Evolutionary conservation across 2,888 invertebrate genomes (phyloP).

Genomic region (Melanophora roralis): DNA sequence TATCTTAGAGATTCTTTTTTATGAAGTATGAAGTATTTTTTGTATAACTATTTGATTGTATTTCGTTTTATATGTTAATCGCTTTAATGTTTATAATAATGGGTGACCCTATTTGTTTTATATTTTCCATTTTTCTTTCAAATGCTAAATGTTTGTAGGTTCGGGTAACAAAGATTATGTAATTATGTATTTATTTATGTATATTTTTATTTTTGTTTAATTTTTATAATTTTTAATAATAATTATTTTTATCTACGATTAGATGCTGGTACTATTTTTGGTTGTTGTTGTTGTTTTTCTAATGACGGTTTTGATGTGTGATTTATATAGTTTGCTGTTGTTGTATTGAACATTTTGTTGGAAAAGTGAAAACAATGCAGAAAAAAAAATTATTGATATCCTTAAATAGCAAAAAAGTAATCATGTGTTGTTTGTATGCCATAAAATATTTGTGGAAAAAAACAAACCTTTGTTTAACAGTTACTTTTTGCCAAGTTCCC

Average conservation of each 20-base stretch:
- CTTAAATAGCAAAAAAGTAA: constrained; percentile 38
- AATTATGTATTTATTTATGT: constrained; percentile 26
- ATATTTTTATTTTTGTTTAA: constrained; percentile 40
- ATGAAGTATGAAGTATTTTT: constrained; percentile 26
- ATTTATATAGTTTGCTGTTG: constrained; percentile 60
- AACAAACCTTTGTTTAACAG: constrained; percentile 33
- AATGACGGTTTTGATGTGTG: constrained; percentile 56
- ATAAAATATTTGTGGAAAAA: neutral
- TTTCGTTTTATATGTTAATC: constrained; percentile 50
- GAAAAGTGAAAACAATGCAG: neutral
- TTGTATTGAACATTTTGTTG: constrained; percentile 29
- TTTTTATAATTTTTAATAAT: constrained; percentile 30
- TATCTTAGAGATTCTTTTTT: constrained; percentile 37
- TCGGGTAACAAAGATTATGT: constrained; percentile 42
- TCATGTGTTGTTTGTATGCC: neutral
- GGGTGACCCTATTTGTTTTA: constrained; percentile 50
- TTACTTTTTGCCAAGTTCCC: constrained; percentile 16
- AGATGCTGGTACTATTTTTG: constrained; percentile 51
- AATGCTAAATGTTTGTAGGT: constrained; percentile 46
- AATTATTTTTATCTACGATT: constrained; percentile 54
- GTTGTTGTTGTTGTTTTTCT: constrained; percentile 44
- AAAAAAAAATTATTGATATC: constrained; percentile 53
- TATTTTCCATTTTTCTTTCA: constrained; percentile 31
- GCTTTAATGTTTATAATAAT: constrained; percentile 46
- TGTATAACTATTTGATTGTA: constrained; percentile 55